Evolutionary conservation across 1,140 invertebrate genomes (phyloP), one percentile per base, ranked within the genome.

Genomic region (Maniola jurtina): DNA sequence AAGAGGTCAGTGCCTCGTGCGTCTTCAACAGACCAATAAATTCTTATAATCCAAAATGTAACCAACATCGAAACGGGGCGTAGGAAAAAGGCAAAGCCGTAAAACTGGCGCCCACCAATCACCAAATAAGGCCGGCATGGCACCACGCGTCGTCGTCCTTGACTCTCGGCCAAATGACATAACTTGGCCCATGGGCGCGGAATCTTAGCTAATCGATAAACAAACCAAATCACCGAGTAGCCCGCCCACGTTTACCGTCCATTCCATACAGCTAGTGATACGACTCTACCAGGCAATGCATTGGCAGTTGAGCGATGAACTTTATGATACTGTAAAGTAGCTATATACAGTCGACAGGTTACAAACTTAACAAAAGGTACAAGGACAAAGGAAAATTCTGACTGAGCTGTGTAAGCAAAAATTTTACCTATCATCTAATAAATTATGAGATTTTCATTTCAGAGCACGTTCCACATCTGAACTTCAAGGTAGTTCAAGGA

Each of bases 31-130:
- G 61, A 81, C 69, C 78, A 73, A 83, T 71, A 57, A 72, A 77
- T 56, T 77, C 74, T 68, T 81, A 77, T 80, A 83, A 87, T 79
- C 76, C 76, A 77, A 82, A 82, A 64, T 75, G 74, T 77, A 76
- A 68, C 75, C 64, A 79, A 81, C 77, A 86, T 88, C 76, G 81
- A 81, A 83, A 88, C 79, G 71, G 80, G 72, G 80, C 79, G 79
- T 81, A 77, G 80, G 83, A 88, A 89, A 84, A 89, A 87, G 81
- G 82, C 84, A 81, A 88, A 87, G 86, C 89, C 86, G 79, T 90
- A 90, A 90, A 90, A 88, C 76, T 84, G 86, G 86, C 84, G 88
- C 86, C 88, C 86, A 89, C 86, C 86, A 86, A 90, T 88, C 82
- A 75, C 86, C 86, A 86, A 90, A 90, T 88, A 89, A 89, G 88